Evolutionary conservation across 2,113 vertebrate species (phyloP), one percentile per base, ranked within the genome.

Genomic region (Corvus cornix): DNA sequence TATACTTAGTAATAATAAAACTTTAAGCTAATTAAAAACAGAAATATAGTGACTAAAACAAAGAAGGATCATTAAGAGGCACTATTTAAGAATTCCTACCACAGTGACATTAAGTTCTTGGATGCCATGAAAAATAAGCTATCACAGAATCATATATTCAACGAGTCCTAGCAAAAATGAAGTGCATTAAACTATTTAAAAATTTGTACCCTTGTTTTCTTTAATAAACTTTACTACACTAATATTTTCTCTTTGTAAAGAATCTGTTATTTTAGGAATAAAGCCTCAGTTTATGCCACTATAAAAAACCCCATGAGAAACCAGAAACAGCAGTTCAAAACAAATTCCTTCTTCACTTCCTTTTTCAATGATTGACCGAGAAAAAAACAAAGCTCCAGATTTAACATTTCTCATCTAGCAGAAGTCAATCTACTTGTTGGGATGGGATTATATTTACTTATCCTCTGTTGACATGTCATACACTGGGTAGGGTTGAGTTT

Each of bases 221-320:
- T 56, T 49, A 81, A 56, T 19, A 43, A 52, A 30, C 6, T 64
- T 52, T 23, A 60, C 22, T 12, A 56, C 27, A 10, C 9, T 11
- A 14, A 39, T 9, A 9, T 26, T 30, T 77, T 55, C 5, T 28
- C 5, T 30, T 69, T 52, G 14, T 6, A 20, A 62, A 69, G 8
- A 46, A 64, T 13, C 27, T 27, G 27, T 41, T 39, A 18, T 10
- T 49, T 53, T 17, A 41, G 16, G 13, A 66, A 19, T n/a, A 62
- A 30, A 35, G 16, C 13, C 22, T 74, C 13, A 31, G 4, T 7
- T 79, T 60, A 55, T 2, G 1, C 22, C 30, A 15, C n/a, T 24
- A 44, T 3, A 49, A 14, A 46, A 18, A 51, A 63, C 2, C 2
- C 5, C 4, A 8, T 0, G 5, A 21, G 8, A 73, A 84, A 52